Conservation (phyloP, 2,888 invertebrate species). For the Watsonalla cultraria region DNA sequence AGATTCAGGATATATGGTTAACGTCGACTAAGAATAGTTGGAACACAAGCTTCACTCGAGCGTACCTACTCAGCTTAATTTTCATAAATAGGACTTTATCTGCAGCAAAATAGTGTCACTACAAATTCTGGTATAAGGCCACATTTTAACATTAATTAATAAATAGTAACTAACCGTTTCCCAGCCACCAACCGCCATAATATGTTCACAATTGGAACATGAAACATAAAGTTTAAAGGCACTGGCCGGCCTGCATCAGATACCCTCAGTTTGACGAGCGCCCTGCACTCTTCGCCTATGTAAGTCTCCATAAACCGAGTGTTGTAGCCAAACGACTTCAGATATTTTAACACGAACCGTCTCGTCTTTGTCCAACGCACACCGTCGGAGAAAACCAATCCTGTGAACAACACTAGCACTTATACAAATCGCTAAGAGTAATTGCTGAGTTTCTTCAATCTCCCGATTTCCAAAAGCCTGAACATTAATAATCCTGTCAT, state of each 20-base stretch:
- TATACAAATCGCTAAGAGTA: background rate
- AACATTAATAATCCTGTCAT: too few relatives aligned
- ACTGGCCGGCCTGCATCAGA: conserved; percentile 56
- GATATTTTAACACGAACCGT: conserved; percentile 80
- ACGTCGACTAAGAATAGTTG: too few relatives aligned
- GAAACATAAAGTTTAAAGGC: conserved; percentile 77
- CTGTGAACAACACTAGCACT: conserved; percentile 40
- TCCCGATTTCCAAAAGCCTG: too few relatives aligned
- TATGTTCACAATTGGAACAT: conserved; percentile 83
- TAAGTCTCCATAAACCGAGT: conserved; percentile 79
- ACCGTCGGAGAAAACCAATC: conserved; percentile 85
- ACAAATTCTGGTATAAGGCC: too few relatives aligned
- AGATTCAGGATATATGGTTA: too few relatives aligned
- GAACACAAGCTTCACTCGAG: too few relatives aligned
- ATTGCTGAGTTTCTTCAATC: too few relatives aligned
- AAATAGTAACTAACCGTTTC: conserved; percentile 54
- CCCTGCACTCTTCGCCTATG: conserved; percentile 79
- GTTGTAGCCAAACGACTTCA: conserved; percentile 82
- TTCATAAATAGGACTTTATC: too few relatives aligned
- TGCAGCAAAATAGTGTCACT: too few relatives aligned
- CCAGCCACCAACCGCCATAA: conserved; percentile 86
- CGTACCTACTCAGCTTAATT: too few relatives aligned
- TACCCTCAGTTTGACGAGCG: conserved; percentile 70
- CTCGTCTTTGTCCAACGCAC: conserved; percentile 81
- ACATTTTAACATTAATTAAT: background rate